A percentile compares a stretch with the other conserved stretches of the same genome.
phyloP scores from a whole-genome alignment of 1,140 invertebrate species.

The Aphelinus atriplicis region DNA sequence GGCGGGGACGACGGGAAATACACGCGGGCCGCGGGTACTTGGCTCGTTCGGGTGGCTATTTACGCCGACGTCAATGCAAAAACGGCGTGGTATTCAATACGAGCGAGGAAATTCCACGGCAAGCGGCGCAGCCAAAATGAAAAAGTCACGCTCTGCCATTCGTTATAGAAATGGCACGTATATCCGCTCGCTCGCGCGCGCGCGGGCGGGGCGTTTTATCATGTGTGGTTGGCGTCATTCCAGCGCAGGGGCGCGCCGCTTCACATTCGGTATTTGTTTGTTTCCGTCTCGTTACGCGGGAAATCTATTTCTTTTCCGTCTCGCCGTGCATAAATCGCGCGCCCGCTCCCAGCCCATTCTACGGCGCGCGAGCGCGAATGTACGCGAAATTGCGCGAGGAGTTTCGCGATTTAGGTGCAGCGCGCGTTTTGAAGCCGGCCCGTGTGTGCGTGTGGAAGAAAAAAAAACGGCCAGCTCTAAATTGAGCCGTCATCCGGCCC shows the following conservation, averaged over 20 bases:
- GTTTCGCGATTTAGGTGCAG: too few species aligned
- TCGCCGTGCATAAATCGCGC: conserved; percentile 23
- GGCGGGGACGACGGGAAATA: too few species aligned
- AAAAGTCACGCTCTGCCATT: not conserved
- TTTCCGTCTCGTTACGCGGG: conserved; percentile 59
- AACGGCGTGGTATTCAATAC: too few species aligned
- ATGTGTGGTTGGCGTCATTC: conserved; percentile 51
- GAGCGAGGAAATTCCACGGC: too few species aligned
- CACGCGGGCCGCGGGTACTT: too few species aligned
- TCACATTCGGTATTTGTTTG: conserved; percentile 55
- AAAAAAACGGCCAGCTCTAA: too few species aligned
- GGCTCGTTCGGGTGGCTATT: too few species aligned
- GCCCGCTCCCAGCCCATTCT: conserved; percentile 3
- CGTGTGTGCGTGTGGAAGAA: too few species aligned
- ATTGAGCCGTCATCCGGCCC: too few species aligned
- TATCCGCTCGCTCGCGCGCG: conserved; percentile 6
- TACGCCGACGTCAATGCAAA: too few species aligned
- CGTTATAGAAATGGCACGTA: conserved; percentile 30
- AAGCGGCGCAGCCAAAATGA: too few species aligned
- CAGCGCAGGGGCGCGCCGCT: conserved; percentile 46
- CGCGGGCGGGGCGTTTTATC: conserved; percentile 49
- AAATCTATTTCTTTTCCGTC: conserved; percentile 59
- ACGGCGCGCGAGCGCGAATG: not conserved
- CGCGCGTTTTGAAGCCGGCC: too few species aligned
- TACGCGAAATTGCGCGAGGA: not conserved